Percentiles rank a stretch among this genome's conserved stretches.
Evolutionary conservation across 2,797 vertebrate genomes (phyloP).

Genomic region (Oreochromis mossambicus): DNA sequence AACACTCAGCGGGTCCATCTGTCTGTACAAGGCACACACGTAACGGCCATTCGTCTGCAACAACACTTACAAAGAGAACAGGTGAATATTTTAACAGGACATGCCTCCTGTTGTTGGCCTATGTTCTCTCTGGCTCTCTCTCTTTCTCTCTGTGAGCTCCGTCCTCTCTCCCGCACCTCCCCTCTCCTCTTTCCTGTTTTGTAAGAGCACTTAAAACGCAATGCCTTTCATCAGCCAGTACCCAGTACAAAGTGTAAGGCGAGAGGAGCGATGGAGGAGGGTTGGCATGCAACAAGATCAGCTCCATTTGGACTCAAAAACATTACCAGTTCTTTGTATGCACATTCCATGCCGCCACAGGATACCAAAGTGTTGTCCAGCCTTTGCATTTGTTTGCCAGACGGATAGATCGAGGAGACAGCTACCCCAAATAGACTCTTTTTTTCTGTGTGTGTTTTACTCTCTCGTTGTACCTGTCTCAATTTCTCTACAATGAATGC

Average conservation of each 20-base stretch:
- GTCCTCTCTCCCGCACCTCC: constrained; percentile 8
- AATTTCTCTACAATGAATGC: background rate
- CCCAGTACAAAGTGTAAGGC: constrained; percentile 2
- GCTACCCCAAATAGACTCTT: constrained; percentile 19
- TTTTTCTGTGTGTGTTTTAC: background rate
- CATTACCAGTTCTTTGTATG: constrained; percentile 15
- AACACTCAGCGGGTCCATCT: constrained; percentile 19
- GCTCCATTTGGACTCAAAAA: constrained; percentile 18
- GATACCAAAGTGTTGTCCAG: constrained; percentile 13
- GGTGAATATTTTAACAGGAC: constrained; percentile 74
- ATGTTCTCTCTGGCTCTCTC: background rate
- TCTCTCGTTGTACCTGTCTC: constrained; percentile 25
- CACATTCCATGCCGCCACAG: constrained; percentile 11
- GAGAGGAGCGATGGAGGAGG: background rate
- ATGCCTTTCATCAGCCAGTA: constrained; percentile 21
- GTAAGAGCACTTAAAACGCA: constrained; percentile 28
- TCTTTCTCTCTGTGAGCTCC: background rate
- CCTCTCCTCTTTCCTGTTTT: constrained; percentile 30
- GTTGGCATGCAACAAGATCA: constrained; percentile 15
- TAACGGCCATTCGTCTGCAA: constrained; percentile 15
- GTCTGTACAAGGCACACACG: constrained; percentile 31
- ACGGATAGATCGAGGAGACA: constrained; percentile 8
- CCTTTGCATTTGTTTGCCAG: constrained; percentile 2
- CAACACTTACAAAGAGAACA: constrained; percentile 53
- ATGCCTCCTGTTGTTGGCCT: constrained; percentile 40